Percentiles rank a stretch among this genome's conserved stretches.
These are phyloP conservation scores for Gallinago jamesoni DNA, from an alignment of 2,113 vertebrate genomes.

Conservation along the genomic window DNA sequence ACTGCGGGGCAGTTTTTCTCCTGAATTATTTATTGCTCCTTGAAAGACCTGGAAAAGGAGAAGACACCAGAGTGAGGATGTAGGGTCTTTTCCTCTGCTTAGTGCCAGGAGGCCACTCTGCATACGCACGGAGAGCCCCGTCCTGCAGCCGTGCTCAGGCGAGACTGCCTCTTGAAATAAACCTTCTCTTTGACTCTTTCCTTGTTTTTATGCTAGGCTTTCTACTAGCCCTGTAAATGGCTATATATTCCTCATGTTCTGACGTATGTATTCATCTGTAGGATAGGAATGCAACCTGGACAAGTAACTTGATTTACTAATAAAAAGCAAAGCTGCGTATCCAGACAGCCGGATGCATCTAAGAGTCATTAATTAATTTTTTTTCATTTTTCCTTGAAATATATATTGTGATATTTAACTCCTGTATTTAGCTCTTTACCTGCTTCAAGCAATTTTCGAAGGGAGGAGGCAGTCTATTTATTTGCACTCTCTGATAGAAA, in stretches of 20 bases:
- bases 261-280: neutral
- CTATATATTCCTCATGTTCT: neutral
- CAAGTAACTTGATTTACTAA: neutral
- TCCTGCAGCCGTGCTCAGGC: neutral
- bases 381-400: neutral
- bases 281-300: neutral
- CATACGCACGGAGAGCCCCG: rapidly evolving
- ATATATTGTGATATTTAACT: neutral
- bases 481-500: neutral
- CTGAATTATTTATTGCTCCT: neutral
- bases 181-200: neutral
- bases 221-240: neutral
- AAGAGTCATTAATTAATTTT: neutral
- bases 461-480: neutral
- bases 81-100: rapidly evolving
- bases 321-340: neutral
- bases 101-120: neutral
- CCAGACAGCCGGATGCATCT: neutral
- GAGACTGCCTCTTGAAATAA: neutral
- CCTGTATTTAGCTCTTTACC: neutral
- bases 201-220: neutral
- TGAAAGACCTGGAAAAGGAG: neutral
- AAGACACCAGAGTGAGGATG: neutral
- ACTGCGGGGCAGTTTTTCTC: neutral
- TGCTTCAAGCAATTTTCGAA: neutral